These are phyloP conservation scores for Tryphoninae sp. DNA, from an alignment of 2,888 invertebrate genomes.

Conservation along the genomic window DNA sequence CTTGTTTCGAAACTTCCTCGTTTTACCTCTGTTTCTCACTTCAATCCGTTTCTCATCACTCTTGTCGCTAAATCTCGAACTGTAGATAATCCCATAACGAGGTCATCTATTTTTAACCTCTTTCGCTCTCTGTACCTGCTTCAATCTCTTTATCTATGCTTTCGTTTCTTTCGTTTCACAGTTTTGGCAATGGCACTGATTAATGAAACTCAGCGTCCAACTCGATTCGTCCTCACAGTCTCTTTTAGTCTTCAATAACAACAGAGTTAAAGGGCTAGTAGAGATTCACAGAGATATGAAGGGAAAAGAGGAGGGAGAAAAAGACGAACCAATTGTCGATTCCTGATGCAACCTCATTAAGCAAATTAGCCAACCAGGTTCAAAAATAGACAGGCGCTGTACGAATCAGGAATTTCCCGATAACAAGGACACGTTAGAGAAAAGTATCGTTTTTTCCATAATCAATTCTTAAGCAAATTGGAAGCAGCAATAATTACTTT, in stretches of 20 bases:
- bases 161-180: conserved; percentile 1
- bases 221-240: conserved; percentile 19
- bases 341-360: conserved; percentile 65
- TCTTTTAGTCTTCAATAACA: conserved; percentile 1
- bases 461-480: background rate
- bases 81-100: conserved; percentile 59
- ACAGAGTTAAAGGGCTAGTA: background rate
- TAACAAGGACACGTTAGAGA: background rate
- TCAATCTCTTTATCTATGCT: background rate
- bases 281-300: background rate
- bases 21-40: conserved; percentile 1
- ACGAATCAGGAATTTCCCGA: background rate
- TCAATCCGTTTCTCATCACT: conserved; percentile 14
- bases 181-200: conserved; percentile 50
- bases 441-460: background rate
- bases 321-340: conserved; percentile 10
- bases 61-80: conserved; percentile 30
- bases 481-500: too few species aligned
- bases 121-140: background rate
- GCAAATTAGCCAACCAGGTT: conserved; percentile 61
- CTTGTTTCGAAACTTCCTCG: background rate
- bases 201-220: conserved; percentile 54
- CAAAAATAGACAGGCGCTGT: background rate
- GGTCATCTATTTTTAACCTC: conserved; percentile 52
- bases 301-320: background rate